phyloP scores from a whole-genome alignment of 2,888 invertebrate species.

The Gastrophysa polygoni region DNA sequence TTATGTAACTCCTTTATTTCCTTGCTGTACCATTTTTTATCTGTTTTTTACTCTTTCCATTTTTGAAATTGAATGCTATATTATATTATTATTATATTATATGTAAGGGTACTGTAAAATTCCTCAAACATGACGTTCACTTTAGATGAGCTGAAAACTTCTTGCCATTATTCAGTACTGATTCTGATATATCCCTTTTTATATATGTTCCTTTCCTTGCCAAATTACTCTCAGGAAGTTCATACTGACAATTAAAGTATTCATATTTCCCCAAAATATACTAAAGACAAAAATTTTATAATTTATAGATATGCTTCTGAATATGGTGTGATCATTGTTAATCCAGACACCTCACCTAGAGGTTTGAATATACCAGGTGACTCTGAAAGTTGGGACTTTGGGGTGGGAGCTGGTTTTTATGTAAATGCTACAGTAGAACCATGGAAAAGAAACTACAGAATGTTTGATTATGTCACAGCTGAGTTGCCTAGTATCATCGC shows the following conservation, averaged over 20 bases:
- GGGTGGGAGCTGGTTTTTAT: constrained; percentile 95
- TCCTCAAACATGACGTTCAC: constrained; percentile 7
- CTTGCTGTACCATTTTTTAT: not conserved
- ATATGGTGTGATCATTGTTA: constrained; percentile 84
- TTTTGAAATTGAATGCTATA: constrained; percentile 7
- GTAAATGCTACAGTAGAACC: constrained; percentile 89
- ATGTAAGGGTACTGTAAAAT: constrained; percentile 2
- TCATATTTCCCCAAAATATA: no score
- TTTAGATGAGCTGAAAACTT: not conserved
- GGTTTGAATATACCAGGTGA: constrained; percentile 89
- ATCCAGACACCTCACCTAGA: constrained; percentile 96
- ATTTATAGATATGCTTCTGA: constrained; percentile 75
- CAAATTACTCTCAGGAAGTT: not conserved
- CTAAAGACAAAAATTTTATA: not conserved
- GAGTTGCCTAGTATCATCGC: constrained; percentile 81
- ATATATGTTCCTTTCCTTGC: not conserved
- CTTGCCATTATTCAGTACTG: constrained; percentile 5
- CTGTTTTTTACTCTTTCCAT: not conserved
- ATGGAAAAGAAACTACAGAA: constrained; percentile 91
- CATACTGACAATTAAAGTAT: no score
- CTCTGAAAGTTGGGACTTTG: constrained; percentile 93
- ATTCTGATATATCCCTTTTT: constrained; percentile 6
- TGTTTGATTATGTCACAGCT: constrained; percentile 93
- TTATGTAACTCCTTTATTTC: constrained; percentile 10
- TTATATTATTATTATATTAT: no score